Base-by-base conservation (phyloP, 2,888 invertebrate species). In the Oasisia sp. region DNA sequence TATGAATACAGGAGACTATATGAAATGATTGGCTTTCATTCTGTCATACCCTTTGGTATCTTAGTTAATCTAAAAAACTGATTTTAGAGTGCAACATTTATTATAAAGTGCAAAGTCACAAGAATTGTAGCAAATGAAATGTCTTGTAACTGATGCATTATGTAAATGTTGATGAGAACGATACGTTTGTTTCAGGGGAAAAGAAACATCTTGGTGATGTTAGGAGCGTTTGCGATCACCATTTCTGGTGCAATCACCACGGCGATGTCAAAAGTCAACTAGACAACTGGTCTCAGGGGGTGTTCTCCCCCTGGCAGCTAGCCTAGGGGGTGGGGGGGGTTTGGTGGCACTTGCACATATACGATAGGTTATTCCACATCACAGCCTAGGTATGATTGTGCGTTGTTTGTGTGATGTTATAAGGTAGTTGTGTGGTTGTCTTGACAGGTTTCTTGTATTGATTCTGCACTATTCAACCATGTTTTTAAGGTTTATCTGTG, bases 141-240 rank as follows among this genome's bases (percentile, higher is more conserved):
- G 27, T 32, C n/a, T 91, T 44, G 90, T 56, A 89, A 4, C 19
- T 92, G 45, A 92, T 89, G 12, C 0, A 89, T 27, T 27, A 9
- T 92, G 45, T n/a, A 32, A 27, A 44, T 74, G 74, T 74, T 74
- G 27, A 74, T 74, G 27, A 74, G 74, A 45, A n/a, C 27, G 74
- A 74, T 58, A 38, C 50, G n/a, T 89, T 58, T 91, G 90, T 93
- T 92, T 11, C 92, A 94, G 94, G 94, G 94, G 32, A 32, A 45
- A 91, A 91, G 92, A 56, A 94, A 94, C 93, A 50, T 92, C 27
- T n/a, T 93, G 32, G 91, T 94, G 89, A 90, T 94, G 44, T 32
- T 92, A n/a, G 19, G 91, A 8, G 94, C 94, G 12, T 91, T 92
- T 32, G 32, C 92, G 27, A 91, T 94, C 32, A 92, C 93, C 32